A percentile compares a stretch with the other conserved stretches of the same genome.
Conservation (phyloP, 1,140 invertebrate genomes). For the Cheumatopsyche charites region DNA sequence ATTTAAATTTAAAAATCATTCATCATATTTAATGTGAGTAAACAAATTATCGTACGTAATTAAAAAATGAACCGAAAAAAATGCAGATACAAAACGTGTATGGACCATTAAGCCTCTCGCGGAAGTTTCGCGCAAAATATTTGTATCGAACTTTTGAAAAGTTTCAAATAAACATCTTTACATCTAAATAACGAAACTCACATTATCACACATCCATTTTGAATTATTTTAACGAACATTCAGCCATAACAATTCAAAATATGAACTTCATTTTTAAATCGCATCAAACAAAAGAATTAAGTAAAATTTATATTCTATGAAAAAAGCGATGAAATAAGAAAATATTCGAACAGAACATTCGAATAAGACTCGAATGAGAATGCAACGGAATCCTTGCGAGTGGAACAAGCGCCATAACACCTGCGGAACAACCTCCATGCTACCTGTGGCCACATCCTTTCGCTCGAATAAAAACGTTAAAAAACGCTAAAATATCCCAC, state of each 20-base stretch:
- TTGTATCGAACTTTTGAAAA: neutral
- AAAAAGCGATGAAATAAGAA: neutral
- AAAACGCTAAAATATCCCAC: too few species aligned
- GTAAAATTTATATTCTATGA: too few species aligned
- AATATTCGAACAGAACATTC: neutral
- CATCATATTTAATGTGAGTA: neutral
- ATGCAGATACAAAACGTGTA: neutral
- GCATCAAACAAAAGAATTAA: too few species aligned
- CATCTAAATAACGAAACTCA: too few species aligned
- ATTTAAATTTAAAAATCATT: neutral
- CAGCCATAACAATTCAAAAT: too few species aligned
- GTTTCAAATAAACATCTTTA: neutral
- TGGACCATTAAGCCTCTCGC: neutral
- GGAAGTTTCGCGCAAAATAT: constrained; percentile 36
- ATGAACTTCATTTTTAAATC: too few species aligned
- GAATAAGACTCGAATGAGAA: too few species aligned
- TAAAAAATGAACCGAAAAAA: constrained; percentile 4
- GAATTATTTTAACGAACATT: too few species aligned
- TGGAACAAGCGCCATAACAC: neutral
- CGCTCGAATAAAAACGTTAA: too few species aligned
- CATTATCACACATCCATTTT: too few species aligned
- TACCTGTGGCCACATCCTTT: neutral
- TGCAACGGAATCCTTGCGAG: neutral
- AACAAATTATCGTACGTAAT: neutral
- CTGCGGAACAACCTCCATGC: neutral